Percentiles rank a stretch among this genome's conserved stretches.
Conservation (phyloP, 2,888 invertebrate genomes). For the Macrophya alboannulata region DNA sequence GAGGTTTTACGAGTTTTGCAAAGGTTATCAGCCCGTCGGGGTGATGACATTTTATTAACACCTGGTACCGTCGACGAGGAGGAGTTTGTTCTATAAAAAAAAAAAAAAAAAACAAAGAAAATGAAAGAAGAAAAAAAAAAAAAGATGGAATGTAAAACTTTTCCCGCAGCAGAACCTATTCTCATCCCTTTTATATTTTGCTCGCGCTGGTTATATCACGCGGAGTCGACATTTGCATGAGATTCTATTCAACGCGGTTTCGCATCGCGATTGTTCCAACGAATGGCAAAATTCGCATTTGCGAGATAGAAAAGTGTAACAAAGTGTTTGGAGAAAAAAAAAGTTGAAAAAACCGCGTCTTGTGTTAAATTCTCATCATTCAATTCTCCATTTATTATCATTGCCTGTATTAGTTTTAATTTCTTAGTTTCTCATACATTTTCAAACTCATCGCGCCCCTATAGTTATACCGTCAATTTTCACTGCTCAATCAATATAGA, state of each 20-base stretch:
- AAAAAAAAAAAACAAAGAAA: background rate
- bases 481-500: background rate
- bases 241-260: slow-evolving; percentile 5
- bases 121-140: background rate
- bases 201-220: background rate
- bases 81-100: background rate
- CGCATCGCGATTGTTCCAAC: background rate
- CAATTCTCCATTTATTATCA: background rate
- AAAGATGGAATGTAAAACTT: background rate
- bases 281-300: background rate
- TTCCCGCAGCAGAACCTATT: background rate
- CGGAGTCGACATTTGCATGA: background rate
- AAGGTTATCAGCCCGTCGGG: slow-evolving; percentile 15
- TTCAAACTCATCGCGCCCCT: background rate
- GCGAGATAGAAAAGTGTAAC: background rate
- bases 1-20: slow-evolving; percentile 16
- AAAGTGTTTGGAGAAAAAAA: background rate
- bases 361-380: background rate
- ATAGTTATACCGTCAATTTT: background rate
- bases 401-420: background rate
- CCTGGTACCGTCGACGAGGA: background rate
- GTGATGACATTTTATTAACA: slow-evolving; percentile 33
- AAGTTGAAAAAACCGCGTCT: background rate
- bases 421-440: background rate
- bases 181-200: slow-evolving; percentile 1